phyloP scores from a whole-genome alignment of 2,888 invertebrate genomes.

The Limnephilus rhombicus region DNA sequence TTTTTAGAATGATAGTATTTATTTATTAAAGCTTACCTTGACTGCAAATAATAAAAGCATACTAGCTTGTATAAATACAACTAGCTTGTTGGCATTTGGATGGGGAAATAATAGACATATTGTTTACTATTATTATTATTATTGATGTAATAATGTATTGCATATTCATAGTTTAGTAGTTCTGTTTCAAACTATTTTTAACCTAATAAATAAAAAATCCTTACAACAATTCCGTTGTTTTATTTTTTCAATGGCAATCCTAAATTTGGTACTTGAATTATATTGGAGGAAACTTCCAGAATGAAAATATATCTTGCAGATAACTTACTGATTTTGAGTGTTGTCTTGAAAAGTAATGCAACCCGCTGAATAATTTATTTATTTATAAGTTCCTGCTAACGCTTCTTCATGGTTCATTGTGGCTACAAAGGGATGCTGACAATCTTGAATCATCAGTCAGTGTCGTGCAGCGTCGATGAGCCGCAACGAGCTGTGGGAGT shows the following conservation, averaged over 20 bases:
- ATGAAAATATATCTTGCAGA: not conserved
- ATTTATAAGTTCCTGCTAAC: too few species aligned
- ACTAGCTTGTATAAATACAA: slow-evolving; percentile 24
- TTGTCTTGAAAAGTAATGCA: not conserved
- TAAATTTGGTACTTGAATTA: not conserved
- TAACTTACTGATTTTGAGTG: too few species aligned
- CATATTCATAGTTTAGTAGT: slow-evolving; percentile 64
- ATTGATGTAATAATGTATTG: slow-evolving; percentile 63
- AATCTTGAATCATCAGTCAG: too few species aligned
- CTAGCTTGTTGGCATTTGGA: slow-evolving; percentile 63
- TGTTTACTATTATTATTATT: slow-evolving; percentile 57
- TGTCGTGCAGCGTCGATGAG: too few species aligned
- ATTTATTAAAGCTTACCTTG: slow-evolving; percentile 34
- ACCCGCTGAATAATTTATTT: too few species aligned
- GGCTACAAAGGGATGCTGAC: too few species aligned
- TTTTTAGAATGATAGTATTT: slow-evolving; percentile 39
- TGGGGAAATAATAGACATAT: slow-evolving; percentile 59
- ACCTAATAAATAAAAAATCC: slow-evolving; percentile 53
- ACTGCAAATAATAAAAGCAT: not conserved
- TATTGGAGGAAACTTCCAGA: not conserved
- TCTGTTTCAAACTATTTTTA: slow-evolving; percentile 63
- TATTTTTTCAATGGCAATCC: not conserved
- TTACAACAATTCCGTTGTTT: slow-evolving; percentile 29
- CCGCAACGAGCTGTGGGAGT: not conserved
- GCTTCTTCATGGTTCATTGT: not conserved